Base-by-base conservation (phyloP, 2,797 vertebrate species). In the Mormyrus hasselquistii region DNA sequence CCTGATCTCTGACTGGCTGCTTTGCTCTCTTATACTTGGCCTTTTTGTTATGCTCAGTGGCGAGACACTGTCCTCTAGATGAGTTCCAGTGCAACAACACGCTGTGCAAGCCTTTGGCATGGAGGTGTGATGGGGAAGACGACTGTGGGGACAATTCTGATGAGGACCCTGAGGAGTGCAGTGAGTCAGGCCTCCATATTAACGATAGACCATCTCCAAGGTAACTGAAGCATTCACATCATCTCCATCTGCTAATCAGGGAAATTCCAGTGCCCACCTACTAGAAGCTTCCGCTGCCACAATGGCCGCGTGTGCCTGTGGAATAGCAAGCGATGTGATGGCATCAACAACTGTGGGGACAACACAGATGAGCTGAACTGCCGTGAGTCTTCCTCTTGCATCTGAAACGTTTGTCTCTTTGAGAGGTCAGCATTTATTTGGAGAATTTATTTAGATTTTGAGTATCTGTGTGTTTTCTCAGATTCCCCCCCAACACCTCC, bases 51-150 rank as follows among this genome's bases (percentile, higher is more conserved):
- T 44, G 57, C 55, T 57, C 41, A 92, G 53, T 94, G 96, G 97
- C 95, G 86, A 93, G 97, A 92, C 97, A 97, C 53, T 99, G 98
- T 92, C 97, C 97, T 90, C 93, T 96, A 94, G 97, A 98, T 0
- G 98, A 98, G 92, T 98, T 98, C 94, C 98, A 99, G 94, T 99
- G 98, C 92, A 98, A 99, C 93, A 99, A 99, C 94, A 98, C 97
- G 0, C 93, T 99, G 52, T 99, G 98, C 92, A 99, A 99, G 91
- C 98, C 98, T 0, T 94, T 97, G 93, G 97, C 97, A 88, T 99
- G 98, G 98, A 97, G 94, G 92, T 99, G 98, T 0, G 98, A 99
- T 0, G 98, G 98, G 29, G 65, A 73, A 14, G 29, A 73, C 29
- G 65, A 73, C 65, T 73, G 65, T 38, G 65, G 65, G 12, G 65